Evolutionary conservation across 2,888 invertebrate genomes (phyloP).

Genomic region (Mythimna albipuncta): DNA sequence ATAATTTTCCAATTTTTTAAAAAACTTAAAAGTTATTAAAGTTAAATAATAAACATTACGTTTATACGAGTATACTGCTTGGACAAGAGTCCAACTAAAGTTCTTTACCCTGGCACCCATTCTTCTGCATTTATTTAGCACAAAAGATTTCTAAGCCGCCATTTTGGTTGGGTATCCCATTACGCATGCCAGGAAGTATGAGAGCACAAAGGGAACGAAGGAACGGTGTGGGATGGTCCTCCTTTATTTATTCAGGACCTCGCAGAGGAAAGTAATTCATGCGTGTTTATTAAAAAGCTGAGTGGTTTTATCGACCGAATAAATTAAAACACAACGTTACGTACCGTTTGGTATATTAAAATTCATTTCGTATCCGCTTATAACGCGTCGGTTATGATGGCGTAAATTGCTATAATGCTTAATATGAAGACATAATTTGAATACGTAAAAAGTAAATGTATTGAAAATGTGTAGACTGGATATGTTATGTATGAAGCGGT

Average conservation of each 20-base stretch:
- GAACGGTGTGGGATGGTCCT: conserved; percentile 82
- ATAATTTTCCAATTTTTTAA: conserved; percentile 1
- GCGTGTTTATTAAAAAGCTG: conserved; percentile 86
- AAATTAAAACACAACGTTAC: conserved; percentile 72
- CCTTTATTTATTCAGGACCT: conserved; percentile 88
- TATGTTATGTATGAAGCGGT: neutral
- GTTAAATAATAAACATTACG: conserved; percentile 54
- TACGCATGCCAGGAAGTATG: conserved; percentile 85
- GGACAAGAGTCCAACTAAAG: conserved; percentile 63
- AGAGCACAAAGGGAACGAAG: conserved; percentile 83
- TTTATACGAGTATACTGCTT: conserved; percentile 38
- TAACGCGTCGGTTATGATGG: conserved; percentile 33
- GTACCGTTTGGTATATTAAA: conserved; percentile 55
- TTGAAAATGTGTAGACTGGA: conserved; percentile 31
- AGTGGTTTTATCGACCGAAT: conserved; percentile 79
- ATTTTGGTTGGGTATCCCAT: conserved; percentile 85
- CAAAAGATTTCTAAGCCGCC: conserved; percentile 80
- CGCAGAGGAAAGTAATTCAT: conserved; percentile 84
- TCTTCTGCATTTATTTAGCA: conserved; percentile 83
- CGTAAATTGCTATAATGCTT: conserved; percentile 38
- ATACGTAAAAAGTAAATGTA: conserved; percentile 44
- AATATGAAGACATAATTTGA: conserved; percentile 46
- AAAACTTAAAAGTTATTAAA: conserved; percentile 9
- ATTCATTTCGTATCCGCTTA: conserved; percentile 48
- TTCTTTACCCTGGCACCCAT: conserved; percentile 69